These are phyloP conservation scores for Drosophila meridionalis DNA, from an alignment of 2,888 invertebrate genomes.

Conservation along the genomic window DNA sequence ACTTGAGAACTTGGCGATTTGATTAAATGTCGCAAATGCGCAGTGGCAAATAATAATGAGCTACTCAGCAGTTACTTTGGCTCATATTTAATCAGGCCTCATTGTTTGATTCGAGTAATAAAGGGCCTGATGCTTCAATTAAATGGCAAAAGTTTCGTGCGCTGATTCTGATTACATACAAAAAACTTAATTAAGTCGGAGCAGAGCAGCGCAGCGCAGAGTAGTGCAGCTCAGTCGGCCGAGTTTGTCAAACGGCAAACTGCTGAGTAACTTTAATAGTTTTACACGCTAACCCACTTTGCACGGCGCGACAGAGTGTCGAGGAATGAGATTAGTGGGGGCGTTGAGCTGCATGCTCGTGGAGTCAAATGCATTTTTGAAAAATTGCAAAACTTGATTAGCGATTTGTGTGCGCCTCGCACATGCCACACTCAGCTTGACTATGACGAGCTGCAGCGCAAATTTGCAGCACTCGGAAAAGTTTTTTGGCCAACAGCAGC, in stretches of 20 bases:
- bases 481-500: conserved; percentile 18
- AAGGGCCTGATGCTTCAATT: conserved; percentile 57
- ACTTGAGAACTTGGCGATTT: conserved; percentile 23
- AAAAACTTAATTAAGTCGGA: conserved; percentile 55
- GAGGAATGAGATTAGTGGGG: conserved; percentile 8
- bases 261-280: conserved; percentile 64
- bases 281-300: conserved; percentile 68
- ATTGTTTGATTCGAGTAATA: conserved; percentile 61
- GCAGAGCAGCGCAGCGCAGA: background rate
- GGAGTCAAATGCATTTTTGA: conserved; percentile 53
- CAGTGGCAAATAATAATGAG: conserved; percentile 24
- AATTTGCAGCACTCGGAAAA: conserved; percentile 47
- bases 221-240: conserved; percentile 1
- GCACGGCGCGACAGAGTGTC: conserved; percentile 30
- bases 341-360: background rate
- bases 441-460: conserved; percentile 39
- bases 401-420: conserved; percentile 51
- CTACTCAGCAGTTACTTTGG: conserved; percentile 36
- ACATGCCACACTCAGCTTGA: conserved; percentile 57
- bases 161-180: conserved; percentile 51
- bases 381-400: conserved; percentile 76
- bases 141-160: conserved; percentile 46
- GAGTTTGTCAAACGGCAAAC: conserved; percentile 31
- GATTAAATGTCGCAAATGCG: conserved; percentile 28
- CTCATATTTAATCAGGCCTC: conserved; percentile 53